Percentiles rank a stretch among this genome's conserved stretches.
Evolutionary conservation across 2,888 invertebrate genomes (phyloP).

Genomic region (Aquatica leii): DNA sequence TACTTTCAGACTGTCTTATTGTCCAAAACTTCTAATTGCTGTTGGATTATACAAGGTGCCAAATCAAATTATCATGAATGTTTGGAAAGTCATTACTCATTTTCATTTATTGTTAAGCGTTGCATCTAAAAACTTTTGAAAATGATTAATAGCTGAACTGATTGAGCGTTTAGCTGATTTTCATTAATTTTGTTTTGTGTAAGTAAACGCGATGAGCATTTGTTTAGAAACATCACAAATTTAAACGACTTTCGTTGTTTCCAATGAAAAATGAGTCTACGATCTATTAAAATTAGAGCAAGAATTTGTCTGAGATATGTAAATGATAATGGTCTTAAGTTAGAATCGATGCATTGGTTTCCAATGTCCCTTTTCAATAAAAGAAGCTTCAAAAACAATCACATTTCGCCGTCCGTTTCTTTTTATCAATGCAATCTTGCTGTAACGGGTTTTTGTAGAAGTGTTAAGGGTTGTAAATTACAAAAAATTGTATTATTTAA

Average conservation of each 20-base stretch:
- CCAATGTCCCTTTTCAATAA: neutral
- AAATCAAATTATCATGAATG: slow-evolving; percentile 38
- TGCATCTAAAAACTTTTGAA: slow-evolving; percentile 40
- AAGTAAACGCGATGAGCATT: slow-evolving; percentile 48
- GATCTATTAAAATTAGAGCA: slow-evolving; percentile 16
- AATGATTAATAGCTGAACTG: slow-evolving; percentile 56
- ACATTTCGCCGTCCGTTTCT: neutral
- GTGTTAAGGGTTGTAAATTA: no score
- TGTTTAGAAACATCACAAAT: slow-evolving; percentile 39
- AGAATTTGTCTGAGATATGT: slow-evolving; percentile 9
- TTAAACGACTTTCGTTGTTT: neutral
- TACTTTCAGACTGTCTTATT: slow-evolving; percentile 8
- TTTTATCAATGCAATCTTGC: neutral
- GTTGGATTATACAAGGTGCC: slow-evolving; percentile 27
- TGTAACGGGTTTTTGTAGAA: neutral
- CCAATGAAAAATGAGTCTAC: slow-evolving; percentile 23
- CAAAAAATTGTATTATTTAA: no score
- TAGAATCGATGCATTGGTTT: neutral
- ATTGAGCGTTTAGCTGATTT: slow-evolving; percentile 58
- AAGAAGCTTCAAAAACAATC: slow-evolving; percentile 4
- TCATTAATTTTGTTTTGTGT: slow-evolving; percentile 56
- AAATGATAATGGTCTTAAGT: neutral
- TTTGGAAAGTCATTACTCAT: slow-evolving; percentile 48
- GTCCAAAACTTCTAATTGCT: slow-evolving; percentile 18
- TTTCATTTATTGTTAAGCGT: slow-evolving; percentile 43